Evolutionary conservation across 2,888 invertebrate species (phyloP).

Genomic region (Drosophila mettleri): DNA sequence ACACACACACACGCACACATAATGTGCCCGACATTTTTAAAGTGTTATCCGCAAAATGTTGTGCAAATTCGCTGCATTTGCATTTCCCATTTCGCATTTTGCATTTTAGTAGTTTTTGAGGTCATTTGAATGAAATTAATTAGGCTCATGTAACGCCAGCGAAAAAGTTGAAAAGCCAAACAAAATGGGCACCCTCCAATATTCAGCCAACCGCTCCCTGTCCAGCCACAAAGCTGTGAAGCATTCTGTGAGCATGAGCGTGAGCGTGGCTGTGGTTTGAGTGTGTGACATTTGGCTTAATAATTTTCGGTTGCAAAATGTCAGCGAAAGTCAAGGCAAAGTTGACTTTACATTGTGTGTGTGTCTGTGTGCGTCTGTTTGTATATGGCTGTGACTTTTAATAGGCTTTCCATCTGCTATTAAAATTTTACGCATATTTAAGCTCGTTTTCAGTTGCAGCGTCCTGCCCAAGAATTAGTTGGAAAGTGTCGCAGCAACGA

Average conservation of each 20-base stretch:
- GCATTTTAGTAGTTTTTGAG: slow-evolving; percentile 57
- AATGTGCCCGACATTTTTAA: slow-evolving; percentile 32
- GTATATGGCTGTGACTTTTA: slow-evolving; percentile 50
- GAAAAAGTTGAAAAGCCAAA: slow-evolving; percentile 58
- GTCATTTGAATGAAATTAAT: slow-evolving; percentile 82
- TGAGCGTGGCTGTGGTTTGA: slow-evolving; percentile 32
- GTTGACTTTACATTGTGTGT: slow-evolving; percentile 31
- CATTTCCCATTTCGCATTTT: slow-evolving; percentile 60
- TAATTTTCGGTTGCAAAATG: slow-evolving; percentile 56
- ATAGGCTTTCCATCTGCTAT: slow-evolving; percentile 68
- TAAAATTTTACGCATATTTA: slow-evolving; percentile 77
- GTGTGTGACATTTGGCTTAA: slow-evolving; percentile 58
- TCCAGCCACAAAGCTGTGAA: background rate
- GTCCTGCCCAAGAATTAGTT: slow-evolving; percentile 29
- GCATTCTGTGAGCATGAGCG: slow-evolving; percentile 10
- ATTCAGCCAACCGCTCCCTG: slow-evolving; percentile 5
- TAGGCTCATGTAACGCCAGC: slow-evolving; percentile 77
- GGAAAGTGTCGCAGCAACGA: slow-evolving; percentile 1
- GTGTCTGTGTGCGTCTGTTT: slow-evolving; percentile 14
- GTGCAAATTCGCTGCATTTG: slow-evolving; percentile 53
- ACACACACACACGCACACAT: background rate
- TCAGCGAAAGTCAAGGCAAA: slow-evolving; percentile 74
- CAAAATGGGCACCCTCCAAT: slow-evolving; percentile 21
- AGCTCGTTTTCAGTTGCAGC: slow-evolving; percentile 53
- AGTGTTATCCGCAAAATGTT: slow-evolving; percentile 38